Base-by-base conservation (phyloP, 2,888 invertebrate genomes). In the Diaphora mendica region DNA sequence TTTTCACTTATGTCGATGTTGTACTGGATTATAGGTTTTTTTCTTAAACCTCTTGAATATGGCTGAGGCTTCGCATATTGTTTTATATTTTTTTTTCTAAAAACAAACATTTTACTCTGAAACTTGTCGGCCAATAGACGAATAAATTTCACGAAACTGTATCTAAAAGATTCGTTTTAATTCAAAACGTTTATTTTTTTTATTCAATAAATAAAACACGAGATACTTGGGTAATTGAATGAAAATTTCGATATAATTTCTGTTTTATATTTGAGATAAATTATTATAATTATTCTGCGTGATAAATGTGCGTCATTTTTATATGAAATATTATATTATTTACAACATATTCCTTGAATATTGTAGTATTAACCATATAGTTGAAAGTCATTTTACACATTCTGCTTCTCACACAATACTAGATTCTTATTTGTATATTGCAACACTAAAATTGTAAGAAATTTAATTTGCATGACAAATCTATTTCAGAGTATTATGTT, bases 251-350 rank as follows among this genome's bases (percentile, higher is more conserved):
- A 70, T 70, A 76, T 76, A 75, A 80, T 74, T 82, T 81, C 75
- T 77, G 75, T 81, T 81, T 76, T 82, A 76, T 82, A 79, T 79
- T 79, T 82, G 75, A 78, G 77, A 69, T 77, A 81, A 79, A 79
- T 30, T 62, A 62, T 62, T 30, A 30, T 17, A 48, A 62, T 48
- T 79, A 75, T 81, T 77, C 76, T 77, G 75, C 30, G 67, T 79
- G 80, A 70, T 71, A 77, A 44, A 82, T 75, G 80, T 55, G 76
- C 74, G 77, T 82, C 78, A 74, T 77, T 82, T 75, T 82, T 82
- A 77, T 82, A 82, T 77, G 77, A 76, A 77, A 82, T 75, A 79
- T 82, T 80, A 79, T 80, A 79, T 82, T 80, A 79, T 80, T 82
- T 82, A 81, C 75, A 68, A 35, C 70, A 68, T 78, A 75, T 82